Percentiles rank a stretch among this genome's conserved stretches.
Conservation (phyloP, 1,140 invertebrate species). For the Lepidurus packardi region DNA sequence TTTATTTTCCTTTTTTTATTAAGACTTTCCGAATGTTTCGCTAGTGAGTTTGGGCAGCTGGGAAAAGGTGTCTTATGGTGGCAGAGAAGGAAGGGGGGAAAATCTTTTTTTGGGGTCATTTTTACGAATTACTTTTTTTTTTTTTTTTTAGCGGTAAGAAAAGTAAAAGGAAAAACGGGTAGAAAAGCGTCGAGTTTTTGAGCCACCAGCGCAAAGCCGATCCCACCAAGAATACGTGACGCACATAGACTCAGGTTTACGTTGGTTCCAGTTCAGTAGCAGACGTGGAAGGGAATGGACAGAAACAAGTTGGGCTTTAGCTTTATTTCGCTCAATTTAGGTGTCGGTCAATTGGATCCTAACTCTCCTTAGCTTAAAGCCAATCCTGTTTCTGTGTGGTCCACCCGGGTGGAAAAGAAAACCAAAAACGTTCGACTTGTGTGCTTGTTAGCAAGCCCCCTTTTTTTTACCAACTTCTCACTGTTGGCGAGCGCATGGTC, state of each 20-base stretch:
- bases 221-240: constrained; percentile 3
- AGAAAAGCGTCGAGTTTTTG: constrained; percentile 15
- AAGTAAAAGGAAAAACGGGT: neutral
- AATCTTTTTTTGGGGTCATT: neutral
- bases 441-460: no score
- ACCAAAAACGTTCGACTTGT: no score
- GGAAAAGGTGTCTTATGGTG: neutral
- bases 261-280: neutral
- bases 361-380: neutral
- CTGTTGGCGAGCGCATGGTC: no score
- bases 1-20: neutral
- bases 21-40: neutral
- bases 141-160: neutral
- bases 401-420: no score
- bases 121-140: neutral
- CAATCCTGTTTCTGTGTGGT: neutral
- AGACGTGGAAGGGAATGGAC: constrained; percentile 1
- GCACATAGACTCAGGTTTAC: constrained; percentile 15
- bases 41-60: neutral
- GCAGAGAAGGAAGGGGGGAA: neutral
- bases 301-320: neutral
- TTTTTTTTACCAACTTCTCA: no score
- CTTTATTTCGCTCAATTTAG: neutral
- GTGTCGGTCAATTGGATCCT: neutral
- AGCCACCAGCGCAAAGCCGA: constrained; percentile 7